phyloP scores from a whole-genome alignment of 1,140 invertebrate species.

The Ganaspis sp. region DNA sequence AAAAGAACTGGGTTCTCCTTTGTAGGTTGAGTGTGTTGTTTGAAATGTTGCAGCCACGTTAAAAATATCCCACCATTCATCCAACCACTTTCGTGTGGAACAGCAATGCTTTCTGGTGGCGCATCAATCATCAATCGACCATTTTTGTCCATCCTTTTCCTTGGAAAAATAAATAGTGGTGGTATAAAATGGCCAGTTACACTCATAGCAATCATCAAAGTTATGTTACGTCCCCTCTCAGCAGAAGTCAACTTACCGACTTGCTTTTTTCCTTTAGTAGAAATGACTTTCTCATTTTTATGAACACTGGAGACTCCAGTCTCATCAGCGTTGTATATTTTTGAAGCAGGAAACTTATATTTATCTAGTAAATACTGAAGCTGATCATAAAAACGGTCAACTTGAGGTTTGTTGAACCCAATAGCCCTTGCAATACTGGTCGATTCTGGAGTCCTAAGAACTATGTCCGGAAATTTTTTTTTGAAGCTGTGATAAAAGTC shows the following conservation, averaged over 20 bases:
- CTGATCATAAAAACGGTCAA: slow-evolving; percentile 64
- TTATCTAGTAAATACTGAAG: slow-evolving; percentile 61
- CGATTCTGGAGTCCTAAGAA: slow-evolving; percentile 52
- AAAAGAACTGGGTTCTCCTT: too few relatives aligned
- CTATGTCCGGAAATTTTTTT: slow-evolving; percentile 49
- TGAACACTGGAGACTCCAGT: slow-evolving; percentile 72
- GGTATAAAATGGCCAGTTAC: slow-evolving; percentile 69
- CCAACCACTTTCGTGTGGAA: too few relatives aligned
- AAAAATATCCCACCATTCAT: too few relatives aligned
- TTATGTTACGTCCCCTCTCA: slow-evolving; percentile 74
- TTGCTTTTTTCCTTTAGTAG: slow-evolving; percentile 68
- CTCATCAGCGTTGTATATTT: slow-evolving; percentile 75
- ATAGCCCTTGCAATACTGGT: slow-evolving; percentile 64
- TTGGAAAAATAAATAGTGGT: slow-evolving; percentile 71
- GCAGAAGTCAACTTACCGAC: slow-evolving; percentile 72
- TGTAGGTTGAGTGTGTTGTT: too few relatives aligned
- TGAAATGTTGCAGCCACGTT: too few relatives aligned
- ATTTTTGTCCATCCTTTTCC: slow-evolving; percentile 64
- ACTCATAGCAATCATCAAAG: slow-evolving; percentile 66
- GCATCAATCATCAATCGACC: slow-evolving; percentile 65
- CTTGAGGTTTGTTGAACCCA: slow-evolving; percentile 64
- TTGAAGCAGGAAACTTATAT: slow-evolving; percentile 63
- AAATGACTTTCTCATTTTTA: slow-evolving; percentile 71
- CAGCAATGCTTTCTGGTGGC: too few relatives aligned
- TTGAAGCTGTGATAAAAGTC: slow-evolving; percentile 54